Evolutionary conservation across 2,888 invertebrate species (phyloP).

Genomic region (Ectemnius cavifrons): DNA sequence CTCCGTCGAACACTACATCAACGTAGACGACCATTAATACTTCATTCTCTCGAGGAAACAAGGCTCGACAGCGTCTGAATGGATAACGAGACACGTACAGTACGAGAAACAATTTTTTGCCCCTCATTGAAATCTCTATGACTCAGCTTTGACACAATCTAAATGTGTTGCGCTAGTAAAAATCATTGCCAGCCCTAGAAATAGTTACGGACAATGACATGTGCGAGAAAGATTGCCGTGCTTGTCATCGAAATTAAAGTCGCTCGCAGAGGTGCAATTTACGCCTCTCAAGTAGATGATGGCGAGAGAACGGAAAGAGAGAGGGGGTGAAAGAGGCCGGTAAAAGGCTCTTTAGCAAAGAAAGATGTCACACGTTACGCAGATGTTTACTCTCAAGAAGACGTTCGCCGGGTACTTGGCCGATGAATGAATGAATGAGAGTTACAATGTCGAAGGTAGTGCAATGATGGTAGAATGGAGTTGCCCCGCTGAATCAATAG

Average conservation of each 20-base stretch:
- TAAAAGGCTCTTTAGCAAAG: neutral
- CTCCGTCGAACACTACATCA: slow-evolving; percentile 25
- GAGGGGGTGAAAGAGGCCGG: neutral
- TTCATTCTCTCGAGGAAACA: slow-evolving; percentile 34
- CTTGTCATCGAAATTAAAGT: slow-evolving; percentile 11
- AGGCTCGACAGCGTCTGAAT: slow-evolving; percentile 30
- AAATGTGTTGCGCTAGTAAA: neutral
- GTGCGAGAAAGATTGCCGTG: neutral
- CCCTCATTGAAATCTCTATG: neutral
- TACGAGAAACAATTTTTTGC: slow-evolving; percentile 30
- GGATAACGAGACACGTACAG: slow-evolving; percentile 37
- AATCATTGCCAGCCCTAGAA: neutral
- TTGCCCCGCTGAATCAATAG: slow-evolving; percentile 18
- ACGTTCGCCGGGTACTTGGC: slow-evolving; percentile 11
- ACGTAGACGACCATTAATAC: slow-evolving; percentile 41
- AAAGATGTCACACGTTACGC: slow-evolving; percentile 3
- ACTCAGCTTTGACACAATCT: too few species aligned
- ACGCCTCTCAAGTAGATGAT: slow-evolving; percentile 16
- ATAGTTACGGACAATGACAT: neutral
- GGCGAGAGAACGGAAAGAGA: neutral
- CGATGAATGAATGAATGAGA: slow-evolving; percentile 26
- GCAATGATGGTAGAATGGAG: slow-evolving; percentile 16
- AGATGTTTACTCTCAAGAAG: slow-evolving; percentile 17
- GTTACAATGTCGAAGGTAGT: slow-evolving; percentile 19
- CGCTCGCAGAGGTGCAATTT: slow-evolving; percentile 7